These are phyloP conservation scores for Azemiops feae DNA, from an alignment of 2,113 vertebrate species.

Conservation along the genomic window DNA sequence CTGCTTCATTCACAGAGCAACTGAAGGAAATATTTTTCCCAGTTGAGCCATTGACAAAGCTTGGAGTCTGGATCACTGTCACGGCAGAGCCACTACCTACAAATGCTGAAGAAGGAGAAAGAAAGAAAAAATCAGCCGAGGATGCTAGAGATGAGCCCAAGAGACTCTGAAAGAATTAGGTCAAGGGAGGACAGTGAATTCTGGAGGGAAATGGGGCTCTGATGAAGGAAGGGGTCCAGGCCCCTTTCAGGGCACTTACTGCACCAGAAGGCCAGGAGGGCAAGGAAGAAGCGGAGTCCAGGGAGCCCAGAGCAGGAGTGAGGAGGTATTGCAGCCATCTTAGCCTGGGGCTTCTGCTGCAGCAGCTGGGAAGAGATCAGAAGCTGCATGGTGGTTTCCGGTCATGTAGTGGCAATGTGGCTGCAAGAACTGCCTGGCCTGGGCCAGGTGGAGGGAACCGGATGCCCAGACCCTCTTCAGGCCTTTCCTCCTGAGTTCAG, in stretches of 20 bases:
- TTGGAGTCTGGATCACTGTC: not conserved
- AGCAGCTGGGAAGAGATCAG: not conserved
- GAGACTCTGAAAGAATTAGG: not conserved
- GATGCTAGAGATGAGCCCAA: not conserved
- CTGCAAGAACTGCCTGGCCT: not conserved
- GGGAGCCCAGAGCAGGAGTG: not conserved
- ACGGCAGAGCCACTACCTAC: not conserved
- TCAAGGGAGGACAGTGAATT: not conserved
- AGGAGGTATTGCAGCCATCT: not conserved
- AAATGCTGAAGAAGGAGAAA: not conserved
- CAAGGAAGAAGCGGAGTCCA: not conserved
- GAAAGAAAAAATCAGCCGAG: not conserved
- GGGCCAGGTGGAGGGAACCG: not conserved
- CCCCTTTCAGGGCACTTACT: not conserved
- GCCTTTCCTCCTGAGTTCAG: not conserved
- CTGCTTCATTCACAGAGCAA: not conserved
- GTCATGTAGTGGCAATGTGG: not conserved
- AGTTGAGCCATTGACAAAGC: not conserved
- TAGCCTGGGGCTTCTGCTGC: not conserved
- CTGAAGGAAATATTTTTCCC: rapidly evolving
- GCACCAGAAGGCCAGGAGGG: not conserved
- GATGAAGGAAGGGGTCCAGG: not conserved
- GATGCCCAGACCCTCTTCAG: not conserved
- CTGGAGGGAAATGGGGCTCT: not conserved
- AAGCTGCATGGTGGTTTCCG: not conserved